Evolutionary conservation across 2,888 invertebrate species (phyloP).

Genomic region (Tiphia femorata): DNA sequence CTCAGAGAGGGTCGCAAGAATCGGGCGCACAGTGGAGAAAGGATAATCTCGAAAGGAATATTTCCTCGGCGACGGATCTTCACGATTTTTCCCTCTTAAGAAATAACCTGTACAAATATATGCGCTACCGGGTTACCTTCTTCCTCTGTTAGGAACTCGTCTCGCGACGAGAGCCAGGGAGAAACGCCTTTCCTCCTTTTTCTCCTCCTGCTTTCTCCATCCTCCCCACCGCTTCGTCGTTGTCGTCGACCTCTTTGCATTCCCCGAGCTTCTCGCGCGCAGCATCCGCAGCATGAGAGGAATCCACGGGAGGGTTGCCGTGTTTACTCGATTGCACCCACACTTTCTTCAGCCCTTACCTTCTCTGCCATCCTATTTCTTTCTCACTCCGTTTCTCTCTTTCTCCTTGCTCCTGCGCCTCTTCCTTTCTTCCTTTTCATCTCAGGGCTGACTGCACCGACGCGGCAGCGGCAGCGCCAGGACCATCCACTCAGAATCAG

Average conservation of each 20-base stretch:
- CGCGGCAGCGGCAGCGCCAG: not conserved
- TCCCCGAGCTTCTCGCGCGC: slow-evolving; percentile 10
- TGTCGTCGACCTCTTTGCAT: slow-evolving; percentile 15
- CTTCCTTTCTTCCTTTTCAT: not conserved
- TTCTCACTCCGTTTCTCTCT: not conserved
- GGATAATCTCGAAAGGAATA: too few species aligned
- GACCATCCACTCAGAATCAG: slow-evolving; percentile 7
- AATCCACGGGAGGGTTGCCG: slow-evolving; percentile 12
- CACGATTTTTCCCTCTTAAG: too few species aligned
- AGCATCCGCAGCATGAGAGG: slow-evolving; percentile 29
- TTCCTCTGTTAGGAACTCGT: too few species aligned
- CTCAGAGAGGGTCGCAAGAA: too few species aligned
- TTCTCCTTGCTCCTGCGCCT: not conserved
- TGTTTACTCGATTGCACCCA: slow-evolving; percentile 23
- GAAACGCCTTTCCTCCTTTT: too few species aligned
- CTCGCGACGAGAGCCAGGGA: too few species aligned
- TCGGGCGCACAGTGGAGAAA: too few species aligned
- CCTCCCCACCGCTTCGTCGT: slow-evolving; percentile 12
- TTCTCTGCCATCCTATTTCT: not conserved
- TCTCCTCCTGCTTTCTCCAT: too few species aligned
- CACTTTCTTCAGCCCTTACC: not conserved
- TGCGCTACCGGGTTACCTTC: too few species aligned
- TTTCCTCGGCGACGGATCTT: too few species aligned
- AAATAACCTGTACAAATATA: too few species aligned
- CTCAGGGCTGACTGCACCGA: too few species aligned